Percentiles rank a stretch among this genome's conserved stretches.
Evolutionary conservation across 2,797 vertebrate genomes (phyloP).

Genomic region (Ctenopoma multispine): DNA sequence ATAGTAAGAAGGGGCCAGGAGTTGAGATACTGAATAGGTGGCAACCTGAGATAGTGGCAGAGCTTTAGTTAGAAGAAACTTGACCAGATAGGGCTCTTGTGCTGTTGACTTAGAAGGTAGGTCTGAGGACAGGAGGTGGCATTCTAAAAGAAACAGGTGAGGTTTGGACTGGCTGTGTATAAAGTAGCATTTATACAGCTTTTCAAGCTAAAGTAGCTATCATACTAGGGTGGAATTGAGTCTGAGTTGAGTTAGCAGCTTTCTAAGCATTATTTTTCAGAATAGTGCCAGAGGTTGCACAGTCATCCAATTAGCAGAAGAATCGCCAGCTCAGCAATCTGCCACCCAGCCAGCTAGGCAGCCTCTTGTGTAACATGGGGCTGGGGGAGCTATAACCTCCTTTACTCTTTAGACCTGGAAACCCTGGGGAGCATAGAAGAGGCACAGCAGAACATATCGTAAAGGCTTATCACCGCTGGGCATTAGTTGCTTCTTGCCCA

Average conservation of each 20-base stretch:
- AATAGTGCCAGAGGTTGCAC: conserved; percentile 73
- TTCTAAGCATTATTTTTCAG: conserved; percentile 68
- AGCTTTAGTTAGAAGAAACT: conserved; percentile 42
- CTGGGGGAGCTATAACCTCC: conserved; percentile 61
- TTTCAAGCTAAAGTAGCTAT: conserved; percentile 33
- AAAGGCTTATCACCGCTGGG: conserved; percentile 67
- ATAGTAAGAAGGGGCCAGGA: conserved; percentile 11
- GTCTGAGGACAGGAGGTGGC: conserved; percentile 27
- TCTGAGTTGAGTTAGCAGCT: conserved; percentile 53
- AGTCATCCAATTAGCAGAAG: conserved; percentile 78
- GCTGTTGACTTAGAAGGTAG: conserved; percentile 6
- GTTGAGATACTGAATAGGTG: conserved; percentile 24
- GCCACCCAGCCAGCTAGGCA: conserved; percentile 60
- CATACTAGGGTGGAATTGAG: conserved; percentile 35
- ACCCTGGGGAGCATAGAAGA: conserved; percentile 60
- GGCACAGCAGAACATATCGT: conserved; percentile 60
- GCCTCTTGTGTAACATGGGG: too few relatives aligned
- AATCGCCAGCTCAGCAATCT: conserved; percentile 75
- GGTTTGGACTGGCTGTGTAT: conserved; percentile 9
- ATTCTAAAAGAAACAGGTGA: conserved; percentile 21
- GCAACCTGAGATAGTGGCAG: conserved; percentile 41
- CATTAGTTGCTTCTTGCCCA: conserved; percentile 60
- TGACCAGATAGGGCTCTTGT: conserved; percentile 43
- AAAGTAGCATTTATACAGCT: conserved; percentile 13
- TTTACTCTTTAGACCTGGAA: conserved; percentile 64